Conservation (phyloP, 2,797 vertebrate genomes). For the Poecilia velifera region DNA sequence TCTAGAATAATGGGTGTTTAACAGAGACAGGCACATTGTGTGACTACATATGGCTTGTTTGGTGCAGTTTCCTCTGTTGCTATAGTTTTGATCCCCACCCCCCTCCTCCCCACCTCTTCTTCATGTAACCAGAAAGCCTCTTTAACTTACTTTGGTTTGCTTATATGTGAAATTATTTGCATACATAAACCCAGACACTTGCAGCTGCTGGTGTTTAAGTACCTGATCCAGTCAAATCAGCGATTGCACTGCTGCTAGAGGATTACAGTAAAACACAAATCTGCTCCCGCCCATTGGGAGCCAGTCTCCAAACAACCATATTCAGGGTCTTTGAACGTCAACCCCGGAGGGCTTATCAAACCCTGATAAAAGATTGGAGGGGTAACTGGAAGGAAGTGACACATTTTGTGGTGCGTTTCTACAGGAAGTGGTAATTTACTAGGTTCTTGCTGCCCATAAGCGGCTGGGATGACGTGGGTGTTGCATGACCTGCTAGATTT, state of each 20-base stretch:
- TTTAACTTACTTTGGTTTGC: not conserved
- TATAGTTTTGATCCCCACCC: not conserved
- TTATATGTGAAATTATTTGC: not conserved
- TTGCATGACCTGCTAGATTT: conserved; percentile 50
- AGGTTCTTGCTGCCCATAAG: conserved; percentile 30
- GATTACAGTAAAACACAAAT: conserved; percentile 32
- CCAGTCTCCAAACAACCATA: conserved; percentile 1
- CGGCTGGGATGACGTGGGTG: conserved; percentile 56
- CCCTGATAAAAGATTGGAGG: conserved; percentile 51
- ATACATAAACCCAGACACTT: not conserved
- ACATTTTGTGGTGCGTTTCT: conserved; percentile 52
- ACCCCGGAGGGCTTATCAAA: conserved; percentile 43
- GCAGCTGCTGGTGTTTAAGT: not conserved
- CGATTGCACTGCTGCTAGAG: conserved; percentile 38
- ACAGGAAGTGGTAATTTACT: conserved; percentile 75
- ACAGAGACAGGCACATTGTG: not conserved
- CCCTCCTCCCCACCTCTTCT: not conserved
- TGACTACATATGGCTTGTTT: not conserved
- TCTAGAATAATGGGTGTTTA: not conserved
- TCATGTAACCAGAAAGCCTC: not conserved
- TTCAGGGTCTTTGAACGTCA: conserved; percentile 18
- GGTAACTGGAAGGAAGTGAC: conserved; percentile 57
- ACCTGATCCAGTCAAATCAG: conserved; percentile 29
- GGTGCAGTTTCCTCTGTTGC: not conserved
- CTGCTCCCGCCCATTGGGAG: not conserved